A percentile compares a stretch with the other conserved stretches of the same genome.
These are phyloP conservation scores for Galeopterus variegatus DNA, from an alignment of 2,113 vertebrate species.

Conservation along the genomic window DNA sequence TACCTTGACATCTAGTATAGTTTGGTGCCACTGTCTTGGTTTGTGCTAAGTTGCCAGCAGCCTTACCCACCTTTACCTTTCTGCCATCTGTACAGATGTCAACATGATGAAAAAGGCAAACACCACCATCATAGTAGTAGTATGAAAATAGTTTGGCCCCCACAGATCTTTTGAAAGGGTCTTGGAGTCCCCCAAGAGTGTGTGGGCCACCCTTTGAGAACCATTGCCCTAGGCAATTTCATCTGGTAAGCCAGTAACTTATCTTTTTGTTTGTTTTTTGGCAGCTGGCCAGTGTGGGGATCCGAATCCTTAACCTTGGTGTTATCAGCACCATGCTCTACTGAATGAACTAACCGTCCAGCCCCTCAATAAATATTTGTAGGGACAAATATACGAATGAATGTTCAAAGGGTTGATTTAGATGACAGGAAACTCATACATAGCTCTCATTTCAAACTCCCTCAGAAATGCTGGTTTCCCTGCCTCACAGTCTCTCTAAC, in stretches of 20 bases:
- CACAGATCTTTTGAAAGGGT: background rate
- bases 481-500: background rate
- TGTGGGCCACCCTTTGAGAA: background rate
- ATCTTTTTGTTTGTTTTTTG: no score
- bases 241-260: background rate
- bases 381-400: background rate
- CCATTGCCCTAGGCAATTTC: background rate
- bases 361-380: background rate
- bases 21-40: background rate
- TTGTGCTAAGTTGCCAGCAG: background rate
- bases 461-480: background rate
- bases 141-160: background rate
- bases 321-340: no score
- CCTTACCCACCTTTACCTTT: background rate
- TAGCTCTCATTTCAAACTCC: constrained; percentile 40
- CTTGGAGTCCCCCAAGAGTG: background rate
- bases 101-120: background rate
- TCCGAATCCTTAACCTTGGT: no score
- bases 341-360: no score
- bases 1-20: background rate
- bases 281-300: no score
- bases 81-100: background rate
- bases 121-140: background rate
- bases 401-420: constrained; percentile 1
- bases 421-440: background rate